Percentiles rank a stretch among this genome's conserved stretches.
Evolutionary conservation across 2,113 vertebrate genomes (phyloP).

Genomic region (Accipiter virgatus): DNA sequence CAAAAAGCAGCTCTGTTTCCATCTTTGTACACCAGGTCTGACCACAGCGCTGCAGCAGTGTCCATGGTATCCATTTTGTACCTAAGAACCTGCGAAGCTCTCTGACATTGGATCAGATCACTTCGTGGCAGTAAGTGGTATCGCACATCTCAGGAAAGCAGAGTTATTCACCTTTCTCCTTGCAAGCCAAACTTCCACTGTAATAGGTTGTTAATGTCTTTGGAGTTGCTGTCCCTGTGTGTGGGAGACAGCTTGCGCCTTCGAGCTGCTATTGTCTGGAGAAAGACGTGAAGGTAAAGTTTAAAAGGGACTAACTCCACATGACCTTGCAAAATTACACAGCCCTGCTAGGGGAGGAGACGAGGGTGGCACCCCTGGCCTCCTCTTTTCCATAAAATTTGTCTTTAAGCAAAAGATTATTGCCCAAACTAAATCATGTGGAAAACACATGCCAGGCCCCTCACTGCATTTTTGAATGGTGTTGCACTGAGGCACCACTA

Average conservation of each 20-base stretch:
- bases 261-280: neutral
- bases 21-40: neutral
- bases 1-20: neutral
- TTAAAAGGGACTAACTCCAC: neutral
- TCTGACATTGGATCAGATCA: neutral
- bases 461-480: neutral
- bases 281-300: neutral
- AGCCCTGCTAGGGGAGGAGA: neutral
- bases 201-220: neutral
- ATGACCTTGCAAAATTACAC: neutral
- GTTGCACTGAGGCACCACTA: neutral
- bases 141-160: neutral
- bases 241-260: neutral
- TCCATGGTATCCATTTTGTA: neutral
- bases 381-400: neutral
- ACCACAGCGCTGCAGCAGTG: rapidly evolving
- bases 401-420: neutral
- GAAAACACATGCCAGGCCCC: neutral
- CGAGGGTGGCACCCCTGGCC: neutral
- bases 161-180: neutral
- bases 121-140: neutral
- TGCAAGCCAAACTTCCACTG: neutral
- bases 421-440: neutral
- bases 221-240: neutral
- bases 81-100: neutral